Evolutionary conservation across 2,888 invertebrate genomes (phyloP).

Genomic region (Punctoribates punctum): DNA sequence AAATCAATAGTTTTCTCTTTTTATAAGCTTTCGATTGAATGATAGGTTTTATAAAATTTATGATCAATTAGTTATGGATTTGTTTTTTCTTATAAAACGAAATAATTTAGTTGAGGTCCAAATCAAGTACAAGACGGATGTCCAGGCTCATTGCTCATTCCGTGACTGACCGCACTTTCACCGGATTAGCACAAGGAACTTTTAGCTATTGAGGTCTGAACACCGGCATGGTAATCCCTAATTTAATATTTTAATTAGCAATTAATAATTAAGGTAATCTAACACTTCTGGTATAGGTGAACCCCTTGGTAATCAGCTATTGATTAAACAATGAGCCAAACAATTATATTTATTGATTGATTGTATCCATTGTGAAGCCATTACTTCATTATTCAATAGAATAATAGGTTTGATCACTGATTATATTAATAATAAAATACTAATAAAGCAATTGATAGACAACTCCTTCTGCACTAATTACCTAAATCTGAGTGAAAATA

Average conservation of each 20-base stretch:
- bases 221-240: too few species aligned
- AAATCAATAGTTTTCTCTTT: neutral
- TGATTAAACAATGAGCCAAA: neutral
- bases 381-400: neutral
- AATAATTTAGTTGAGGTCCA: too few species aligned
- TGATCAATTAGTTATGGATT: neutral
- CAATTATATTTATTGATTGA: conserved; percentile 11
- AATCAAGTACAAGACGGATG: too few species aligned
- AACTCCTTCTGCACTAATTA: neutral
- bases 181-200: too few species aligned
- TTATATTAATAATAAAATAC: neutral
- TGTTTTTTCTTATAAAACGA: neutral
- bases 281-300: neutral
- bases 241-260: too few species aligned
- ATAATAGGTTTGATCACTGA: neutral
- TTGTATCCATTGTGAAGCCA: neutral
- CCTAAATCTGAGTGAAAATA: neutral
- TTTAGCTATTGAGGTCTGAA: too few species aligned
- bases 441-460: too few species aligned
- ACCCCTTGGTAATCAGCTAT: neutral
- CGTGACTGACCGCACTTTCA: too few species aligned
- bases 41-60: neutral
- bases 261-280: too few species aligned
- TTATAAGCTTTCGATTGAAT: neutral
- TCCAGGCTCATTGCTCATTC: too few species aligned